These are phyloP conservation scores for Lysandra bellargus DNA, from an alignment of 2,888 invertebrate genomes.

Conservation along the genomic window DNA sequence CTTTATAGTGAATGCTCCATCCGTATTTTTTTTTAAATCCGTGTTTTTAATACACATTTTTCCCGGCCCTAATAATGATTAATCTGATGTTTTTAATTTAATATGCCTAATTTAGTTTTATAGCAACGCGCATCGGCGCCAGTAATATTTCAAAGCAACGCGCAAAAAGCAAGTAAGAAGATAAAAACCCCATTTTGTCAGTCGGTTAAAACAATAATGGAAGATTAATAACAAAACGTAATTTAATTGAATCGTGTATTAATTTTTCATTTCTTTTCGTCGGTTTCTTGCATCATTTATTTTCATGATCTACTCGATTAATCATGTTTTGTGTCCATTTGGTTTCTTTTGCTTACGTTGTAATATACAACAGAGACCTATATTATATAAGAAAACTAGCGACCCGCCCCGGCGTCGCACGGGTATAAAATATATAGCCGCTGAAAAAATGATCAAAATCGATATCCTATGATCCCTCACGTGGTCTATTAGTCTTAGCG, in stretches of 20 bases:
- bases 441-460: too few relatives aligned
- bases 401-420: too few relatives aligned
- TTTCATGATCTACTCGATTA: conserved; percentile 7
- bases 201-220: background rate
- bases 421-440: too few relatives aligned
- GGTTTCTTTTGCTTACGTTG: background rate
- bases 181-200: background rate
- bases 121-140: background rate
- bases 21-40: too few relatives aligned
- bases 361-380: too few relatives aligned
- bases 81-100: too few relatives aligned
- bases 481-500: too few relatives aligned
- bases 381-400: too few relatives aligned
- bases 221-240: background rate
- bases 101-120: background rate
- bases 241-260: conserved; percentile 24
- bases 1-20: too few relatives aligned
- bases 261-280: conserved; percentile 21
- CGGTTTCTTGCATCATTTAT: background rate
- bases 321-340: background rate
- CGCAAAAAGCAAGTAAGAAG: background rate
- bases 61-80: too few relatives aligned
- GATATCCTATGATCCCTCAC: too few relatives aligned
- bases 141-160: background rate
- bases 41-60: too few relatives aligned